These are phyloP conservation scores for Drosophila nigrodunni DNA, from an alignment of 1,140 invertebrate genomes.

Conservation along the genomic window DNA sequence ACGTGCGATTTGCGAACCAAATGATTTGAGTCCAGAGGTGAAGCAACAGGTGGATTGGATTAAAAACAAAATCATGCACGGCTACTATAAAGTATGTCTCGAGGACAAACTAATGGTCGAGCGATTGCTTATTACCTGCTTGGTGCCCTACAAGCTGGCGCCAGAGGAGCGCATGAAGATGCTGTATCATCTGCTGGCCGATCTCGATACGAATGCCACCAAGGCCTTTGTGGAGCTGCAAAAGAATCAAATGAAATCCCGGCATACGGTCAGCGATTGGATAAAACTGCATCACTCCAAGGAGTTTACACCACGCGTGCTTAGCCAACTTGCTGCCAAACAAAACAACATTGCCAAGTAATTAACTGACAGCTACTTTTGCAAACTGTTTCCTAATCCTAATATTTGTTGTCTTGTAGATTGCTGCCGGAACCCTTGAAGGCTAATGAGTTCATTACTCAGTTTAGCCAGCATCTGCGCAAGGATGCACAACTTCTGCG, in stretches of 20 bases:
- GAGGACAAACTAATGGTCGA: constrained; percentile 95
- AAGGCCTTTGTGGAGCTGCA: constrained; percentile 98
- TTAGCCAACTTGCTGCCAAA: constrained; percentile 89
- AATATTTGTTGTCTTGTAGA: constrained; percentile 46
- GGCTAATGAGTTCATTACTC: constrained; percentile 95
- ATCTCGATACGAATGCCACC: constrained; percentile 97
- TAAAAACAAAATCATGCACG: constrained; percentile 98
- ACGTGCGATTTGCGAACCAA: constrained; percentile 93
- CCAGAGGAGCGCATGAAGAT: constrained; percentile 97
- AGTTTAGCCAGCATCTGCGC: constrained; percentile 93
- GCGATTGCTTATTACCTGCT: constrained; percentile 96
- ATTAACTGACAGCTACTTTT: neutral
- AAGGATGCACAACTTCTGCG: constrained; percentile 91
- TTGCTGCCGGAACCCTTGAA: constrained; percentile 96
- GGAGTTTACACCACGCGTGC: constrained; percentile 87
- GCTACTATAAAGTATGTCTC: constrained; percentile 87
- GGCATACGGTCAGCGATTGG: constrained; percentile 93
- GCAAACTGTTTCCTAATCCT: neutral
- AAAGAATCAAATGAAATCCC: constrained; percentile 94
- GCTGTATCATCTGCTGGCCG: constrained; percentile 95
- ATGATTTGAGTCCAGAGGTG: constrained; percentile 92
- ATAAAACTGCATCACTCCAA: constrained; percentile 91
- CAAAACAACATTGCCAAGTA: constrained; percentile 80
- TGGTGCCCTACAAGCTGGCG: constrained; percentile 96
- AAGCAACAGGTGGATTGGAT: constrained; percentile 97